Conservation (phyloP, 2,888 invertebrate genomes). For the Patella ulyssiponensis region DNA sequence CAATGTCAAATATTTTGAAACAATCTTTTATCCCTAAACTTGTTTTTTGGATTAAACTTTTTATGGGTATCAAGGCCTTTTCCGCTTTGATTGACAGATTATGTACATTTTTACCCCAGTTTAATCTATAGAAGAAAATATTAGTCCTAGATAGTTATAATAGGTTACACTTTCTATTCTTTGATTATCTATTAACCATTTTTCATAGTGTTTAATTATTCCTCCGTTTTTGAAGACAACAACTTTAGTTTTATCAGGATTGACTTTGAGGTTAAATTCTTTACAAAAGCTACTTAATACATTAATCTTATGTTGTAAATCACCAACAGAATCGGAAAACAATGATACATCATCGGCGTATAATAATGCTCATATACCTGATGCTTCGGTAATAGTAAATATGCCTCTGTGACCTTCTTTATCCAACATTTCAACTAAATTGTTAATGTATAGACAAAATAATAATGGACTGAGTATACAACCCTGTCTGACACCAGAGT, state of each 20-base stretch:
- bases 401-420: background rate
- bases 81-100: no score
- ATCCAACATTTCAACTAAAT: background rate
- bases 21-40: no score
- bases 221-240: background rate
- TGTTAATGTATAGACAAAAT: background rate
- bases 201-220: no score
- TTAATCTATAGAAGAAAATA: background rate
- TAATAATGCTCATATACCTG: background rate
- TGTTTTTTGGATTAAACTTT: no score
- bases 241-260: background rate
- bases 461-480: background rate
- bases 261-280: background rate
- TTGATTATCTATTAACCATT: no score
- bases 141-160: background rate
- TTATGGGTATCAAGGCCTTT: no score
- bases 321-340: background rate
- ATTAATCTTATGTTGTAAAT: background rate
- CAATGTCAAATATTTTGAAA: no score
- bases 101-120: no score
- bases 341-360: background rate
- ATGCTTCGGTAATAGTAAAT: background rate
- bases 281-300: background rate
- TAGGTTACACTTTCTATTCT: conserved; percentile 2
- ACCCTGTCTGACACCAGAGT: background rate